Base-by-base conservation (phyloP, 2,113 vertebrate genomes). In the Sula dactylatra region DNA sequence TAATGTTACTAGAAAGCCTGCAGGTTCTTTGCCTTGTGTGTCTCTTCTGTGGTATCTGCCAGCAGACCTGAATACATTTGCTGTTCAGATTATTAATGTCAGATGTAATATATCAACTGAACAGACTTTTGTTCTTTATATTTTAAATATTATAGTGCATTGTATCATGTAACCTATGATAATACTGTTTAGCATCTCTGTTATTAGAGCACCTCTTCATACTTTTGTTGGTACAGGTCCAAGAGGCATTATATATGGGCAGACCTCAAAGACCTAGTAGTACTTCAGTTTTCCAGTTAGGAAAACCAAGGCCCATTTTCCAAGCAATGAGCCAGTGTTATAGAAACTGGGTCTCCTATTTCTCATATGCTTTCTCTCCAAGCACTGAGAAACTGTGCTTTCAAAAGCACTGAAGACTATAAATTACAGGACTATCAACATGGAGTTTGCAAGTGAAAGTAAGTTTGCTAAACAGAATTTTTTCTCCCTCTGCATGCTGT, bases 121-220 rank as follows among this genome's bases (percentile, higher is more conserved):
- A 84, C 32, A 93, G 50, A 50, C 42, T 62, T 88, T 56, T 58
- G 47, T 76, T 76, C 91, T 54, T 93, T 80, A 61, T 65, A 14
- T 81, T 95, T 93, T 95, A 76, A 81, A 91, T 88, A 87, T 91
- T 88, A 81, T 3, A 87, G 29, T 76, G 49, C 34, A 42, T 71
- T 82, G 49, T 95, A 61, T 66, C 59, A 31, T 56, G n/a, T 47
- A 85, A 34, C 26, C 58, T 85, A 27, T 88, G 80, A 10, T 77
- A 85, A 88, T 62, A 22, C 47, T 56, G 38, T 45, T 81, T 65
- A 93, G 47, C 84, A 78, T 93, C 91, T 82, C 58, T 91, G 52
- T 93, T 72, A 93, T 91, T 95, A 95, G 32, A 66, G 24, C 80
- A 77, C 52, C 69, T 92, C 64, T 88, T 93, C 52, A 62, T 85